phyloP scores from a whole-genome alignment of 2,113 vertebrate species.

The Podiceps cristatus region DNA sequence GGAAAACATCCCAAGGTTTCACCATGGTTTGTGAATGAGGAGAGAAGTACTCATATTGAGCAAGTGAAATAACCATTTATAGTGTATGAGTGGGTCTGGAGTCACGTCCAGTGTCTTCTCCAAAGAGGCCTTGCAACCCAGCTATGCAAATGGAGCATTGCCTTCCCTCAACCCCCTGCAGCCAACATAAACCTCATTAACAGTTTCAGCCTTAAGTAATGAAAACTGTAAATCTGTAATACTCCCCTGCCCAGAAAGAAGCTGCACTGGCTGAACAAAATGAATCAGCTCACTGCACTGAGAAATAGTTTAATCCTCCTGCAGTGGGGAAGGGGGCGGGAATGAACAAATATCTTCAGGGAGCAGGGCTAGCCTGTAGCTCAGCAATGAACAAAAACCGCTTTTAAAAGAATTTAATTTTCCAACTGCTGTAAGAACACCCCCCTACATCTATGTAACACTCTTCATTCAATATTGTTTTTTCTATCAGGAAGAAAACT shows the following conservation, averaged over 20 bases:
- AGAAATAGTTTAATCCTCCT: constrained; percentile 67
- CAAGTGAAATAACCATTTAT: not conserved
- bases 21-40: not conserved
- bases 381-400: not conserved
- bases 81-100: not conserved
- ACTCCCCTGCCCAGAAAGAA: not conserved
- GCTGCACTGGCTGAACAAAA: constrained; percentile 8
- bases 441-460: not conserved
- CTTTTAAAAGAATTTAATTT: constrained; percentile 25
- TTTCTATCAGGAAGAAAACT: not conserved
- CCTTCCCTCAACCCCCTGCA: not conserved
- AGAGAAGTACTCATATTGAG: not conserved
- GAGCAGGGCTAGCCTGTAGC: not conserved
- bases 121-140: not conserved
- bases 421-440: not conserved
- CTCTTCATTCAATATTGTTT: not conserved
- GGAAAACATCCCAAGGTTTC: not conserved
- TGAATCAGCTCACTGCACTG: constrained; percentile 53
- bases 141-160: not conserved
- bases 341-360: not conserved
- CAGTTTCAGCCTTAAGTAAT: constrained; percentile 55
- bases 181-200: constrained; percentile 44
- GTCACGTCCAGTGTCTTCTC: not conserved
- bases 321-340: not conserved
- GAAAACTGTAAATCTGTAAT: constrained; percentile 57